Evolutionary conservation across 2,888 invertebrate species (phyloP), one percentile per base, ranked within the genome.

Genomic region (Kryphioiulus occultus): DNA sequence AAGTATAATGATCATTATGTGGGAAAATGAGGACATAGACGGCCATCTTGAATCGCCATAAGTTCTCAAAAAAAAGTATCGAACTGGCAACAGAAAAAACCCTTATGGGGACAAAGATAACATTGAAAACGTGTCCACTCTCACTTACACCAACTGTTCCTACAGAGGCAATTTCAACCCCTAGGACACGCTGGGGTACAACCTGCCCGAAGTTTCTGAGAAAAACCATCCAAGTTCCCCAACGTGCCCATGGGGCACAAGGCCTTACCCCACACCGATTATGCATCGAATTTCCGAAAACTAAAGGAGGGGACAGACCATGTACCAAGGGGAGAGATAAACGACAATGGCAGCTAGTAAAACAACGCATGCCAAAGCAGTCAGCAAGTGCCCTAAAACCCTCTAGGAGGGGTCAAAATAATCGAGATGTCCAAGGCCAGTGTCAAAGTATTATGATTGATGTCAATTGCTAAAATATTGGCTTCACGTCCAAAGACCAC

Each of bases 291-390:
- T 78, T 78, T 78, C 78, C 78, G 78, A 78, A 78, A 78, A 78
- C 78, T 30, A 10, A 30, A 30, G 30, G 22, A 44, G 44, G 78
- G 30, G 78, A 30, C 15, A 78, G 22, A 22, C 22, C 12, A 19
- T 53, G n/a, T n/a, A 9, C 5, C 7, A 12, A 30, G 78, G 78
- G 78, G 78, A 78, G 78, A 78, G 78, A 30, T 78, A 78, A 78
- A 78, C 78, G 78, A 78, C 78, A 78, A 78, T 78, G 78, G 78
- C 78, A 78, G 78, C 78, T 78, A 78, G 78, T 78, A 78, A 78
- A 78, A 78, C 78, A 78, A 78, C 30, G 78, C 68, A 68, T 68
- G 68, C 68, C 68, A 22, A 68, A 68, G 68, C 26, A 68, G 26
- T 68, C 68, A 26, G 10, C 68, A 26, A 68, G 68, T 68, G 26